A percentile compares a stretch with the other conserved stretches of the same genome.
Evolutionary conservation across 1,140 invertebrate species (phyloP).

Genomic region (Apis cerana): DNA sequence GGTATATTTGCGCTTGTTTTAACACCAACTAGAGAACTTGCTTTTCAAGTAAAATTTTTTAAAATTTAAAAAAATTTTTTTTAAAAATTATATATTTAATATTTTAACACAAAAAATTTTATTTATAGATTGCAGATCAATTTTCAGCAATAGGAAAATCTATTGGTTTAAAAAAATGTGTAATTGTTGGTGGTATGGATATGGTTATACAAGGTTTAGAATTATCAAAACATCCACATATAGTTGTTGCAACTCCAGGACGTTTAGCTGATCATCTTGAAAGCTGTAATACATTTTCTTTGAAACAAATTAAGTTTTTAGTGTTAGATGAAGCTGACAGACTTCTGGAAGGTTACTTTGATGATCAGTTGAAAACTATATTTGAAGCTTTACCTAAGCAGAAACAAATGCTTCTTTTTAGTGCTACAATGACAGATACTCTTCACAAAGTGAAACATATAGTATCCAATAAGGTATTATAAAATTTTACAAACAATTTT

Average conservation of each 20-base stretch:
- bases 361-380: conserved; percentile 91
- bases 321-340: conserved; percentile 97
- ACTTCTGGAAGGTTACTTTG: conserved; percentile 90
- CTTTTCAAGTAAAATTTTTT: conserved; percentile 84
- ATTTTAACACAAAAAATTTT: background rate
- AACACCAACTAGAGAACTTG: conserved; percentile 97
- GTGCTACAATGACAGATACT: conserved; percentile 97
- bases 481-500: conserved; percentile 10
- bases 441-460: conserved; percentile 87
- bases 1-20: conserved; percentile 97
- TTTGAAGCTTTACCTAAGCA: conserved; percentile 90
- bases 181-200: conserved; percentile 96
- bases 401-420: conserved; percentile 94
- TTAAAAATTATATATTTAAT: background rate
- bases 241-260: conserved; percentile 97
- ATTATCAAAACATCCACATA: conserved; percentile 93
- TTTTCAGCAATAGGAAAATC: conserved; percentile 94
- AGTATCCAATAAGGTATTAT: conserved; percentile 81
- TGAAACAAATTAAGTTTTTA: conserved; percentile 91
- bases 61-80: background rate
- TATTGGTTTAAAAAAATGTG: conserved; percentile 90
- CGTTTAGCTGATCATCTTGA: conserved; percentile 93
- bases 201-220: conserved; percentile 94
- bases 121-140: conserved; percentile 92
- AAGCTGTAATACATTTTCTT: conserved; percentile 91